Evolutionary conservation across 2,888 invertebrate species (phyloP), one percentile per base, ranked within the genome.

Genomic region (Sesamia inferens): DNA sequence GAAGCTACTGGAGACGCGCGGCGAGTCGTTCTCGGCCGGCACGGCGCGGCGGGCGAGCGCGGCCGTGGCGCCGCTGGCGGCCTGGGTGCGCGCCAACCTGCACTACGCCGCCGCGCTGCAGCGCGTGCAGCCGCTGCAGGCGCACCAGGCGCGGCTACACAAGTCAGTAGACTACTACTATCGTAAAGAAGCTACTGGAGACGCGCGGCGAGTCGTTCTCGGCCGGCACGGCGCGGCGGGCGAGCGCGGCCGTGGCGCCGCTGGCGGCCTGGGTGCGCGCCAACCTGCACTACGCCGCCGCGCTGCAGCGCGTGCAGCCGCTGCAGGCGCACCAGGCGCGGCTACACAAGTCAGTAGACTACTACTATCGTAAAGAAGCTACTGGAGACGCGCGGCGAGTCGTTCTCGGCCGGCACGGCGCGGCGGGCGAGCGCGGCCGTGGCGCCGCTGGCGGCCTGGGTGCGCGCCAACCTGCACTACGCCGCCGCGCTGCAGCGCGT

Each of bases 401-500:
- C 99, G 4, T 99, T 99, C 94, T 98, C 99, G 86, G 97, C 98
- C 68, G 61, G 51, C 0, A 14, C 61, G 0, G 78, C 76, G 0
- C 6, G 1, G 65, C 76, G 76, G 0, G 76, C 96, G 42, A 92
- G 93, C 89, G 92, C 89, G 96, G 54, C 0, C 10, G 44, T 44
- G 1, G 5, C 0, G 16, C 24, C 0, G 19, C 51, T 51, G 13
- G 13, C 22, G 13, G 6, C 2, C 13, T 22, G 0, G 0, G 22
- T 55, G 22, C 22, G 39, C 39, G 39, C 39, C 39, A 39, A 39
- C 39, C 39, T 39, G 39, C 39, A 39, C 39, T 39, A 99, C 93
- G 98, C 99, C 0, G 97, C 97, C 82, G 99, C 99, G 55, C 95
- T 99, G 79, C 98, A 98, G 89, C 99, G 99, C 93, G 96, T 99